Conservation (phyloP, 2,888 invertebrate genomes). For the Tenthredo distinguenda region DNA sequence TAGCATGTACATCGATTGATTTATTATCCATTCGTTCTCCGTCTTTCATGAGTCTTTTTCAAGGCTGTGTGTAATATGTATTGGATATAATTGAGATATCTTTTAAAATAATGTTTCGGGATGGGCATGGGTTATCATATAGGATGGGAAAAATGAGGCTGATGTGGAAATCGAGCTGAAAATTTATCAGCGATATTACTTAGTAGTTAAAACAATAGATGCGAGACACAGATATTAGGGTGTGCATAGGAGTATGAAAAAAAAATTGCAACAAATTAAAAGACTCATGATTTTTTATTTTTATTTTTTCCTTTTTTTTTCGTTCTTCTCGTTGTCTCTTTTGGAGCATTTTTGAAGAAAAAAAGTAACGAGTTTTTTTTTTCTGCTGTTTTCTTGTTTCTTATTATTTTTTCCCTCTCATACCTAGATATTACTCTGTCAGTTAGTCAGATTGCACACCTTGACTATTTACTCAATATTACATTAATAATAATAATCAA, state of each 20-base stretch:
- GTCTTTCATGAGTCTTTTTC: constrained; percentile 23
- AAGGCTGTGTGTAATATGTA: constrained; percentile 4
- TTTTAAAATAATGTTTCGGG: not conserved
- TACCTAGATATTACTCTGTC: constrained; percentile 35
- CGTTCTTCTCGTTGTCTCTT: constrained; percentile 36
- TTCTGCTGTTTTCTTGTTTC: not conserved
- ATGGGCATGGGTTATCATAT: not conserved
- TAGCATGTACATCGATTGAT: constrained; percentile 21
- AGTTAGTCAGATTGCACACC: constrained; percentile 45
- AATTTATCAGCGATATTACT: not conserved
- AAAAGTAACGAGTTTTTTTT: not conserved
- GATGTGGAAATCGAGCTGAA: not conserved
- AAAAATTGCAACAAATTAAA: constrained; percentile 55
- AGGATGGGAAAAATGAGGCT: not conserved
- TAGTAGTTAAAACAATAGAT: not conserved
- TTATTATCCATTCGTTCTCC: constrained; percentile 21
- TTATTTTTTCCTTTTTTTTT: constrained; percentile 55
- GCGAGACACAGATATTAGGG: not conserved
- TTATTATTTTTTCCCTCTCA: not conserved
- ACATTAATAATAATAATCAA: constrained; percentile 23
- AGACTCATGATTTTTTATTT: constrained; percentile 59
- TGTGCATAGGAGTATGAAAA: not conserved
- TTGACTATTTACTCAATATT: constrained; percentile 29
- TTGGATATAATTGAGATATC: not conserved
- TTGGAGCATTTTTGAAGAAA: not conserved